These are phyloP conservation scores for Monopis laevigella DNA, from an alignment of 2,888 invertebrate species.

Conservation along the genomic window DNA sequence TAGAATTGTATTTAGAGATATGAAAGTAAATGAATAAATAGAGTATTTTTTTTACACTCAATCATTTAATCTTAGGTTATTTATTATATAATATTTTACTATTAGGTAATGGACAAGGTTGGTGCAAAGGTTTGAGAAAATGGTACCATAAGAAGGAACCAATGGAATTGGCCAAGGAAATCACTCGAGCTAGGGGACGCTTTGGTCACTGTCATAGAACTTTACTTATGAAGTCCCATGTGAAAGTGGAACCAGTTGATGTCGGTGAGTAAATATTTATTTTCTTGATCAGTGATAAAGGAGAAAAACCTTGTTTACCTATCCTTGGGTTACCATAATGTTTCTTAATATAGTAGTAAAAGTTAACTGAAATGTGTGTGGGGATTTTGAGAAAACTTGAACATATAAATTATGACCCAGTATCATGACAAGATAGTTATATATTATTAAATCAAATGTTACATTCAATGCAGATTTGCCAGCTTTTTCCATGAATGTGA, in stretches of 20 bases:
- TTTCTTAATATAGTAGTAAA: too few relatives aligned
- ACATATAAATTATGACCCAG: too few relatives aligned
- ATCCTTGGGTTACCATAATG: too few relatives aligned
- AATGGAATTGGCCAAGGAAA: slow-evolving; percentile 68
- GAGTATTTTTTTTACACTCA: background rate
- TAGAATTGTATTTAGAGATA: background rate
- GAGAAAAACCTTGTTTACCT: too few relatives aligned
- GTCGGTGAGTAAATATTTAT: slow-evolving; percentile 40
- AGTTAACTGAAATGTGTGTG: too few relatives aligned
- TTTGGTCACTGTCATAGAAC: slow-evolving; percentile 79
- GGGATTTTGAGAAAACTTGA: too few relatives aligned
- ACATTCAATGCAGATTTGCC: too few relatives aligned
- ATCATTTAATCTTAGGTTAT: background rate
- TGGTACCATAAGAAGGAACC: slow-evolving; percentile 74
- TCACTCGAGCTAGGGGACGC: slow-evolving; percentile 69
- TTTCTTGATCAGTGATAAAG: too few relatives aligned
- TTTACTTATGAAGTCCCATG: slow-evolving; percentile 71
- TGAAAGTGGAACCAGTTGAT: slow-evolving; percentile 57
- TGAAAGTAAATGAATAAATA: background rate
- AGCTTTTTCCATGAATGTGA: too few relatives aligned
- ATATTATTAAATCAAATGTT: too few relatives aligned
- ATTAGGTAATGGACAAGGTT: slow-evolving; percentile 68
- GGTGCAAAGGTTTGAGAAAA: slow-evolving; percentile 68
- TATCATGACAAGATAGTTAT: too few relatives aligned
- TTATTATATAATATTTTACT: background rate